Evolutionary conservation across 2,797 vertebrate species (phyloP).

Genomic region (Tragopan temminckii): DNA sequence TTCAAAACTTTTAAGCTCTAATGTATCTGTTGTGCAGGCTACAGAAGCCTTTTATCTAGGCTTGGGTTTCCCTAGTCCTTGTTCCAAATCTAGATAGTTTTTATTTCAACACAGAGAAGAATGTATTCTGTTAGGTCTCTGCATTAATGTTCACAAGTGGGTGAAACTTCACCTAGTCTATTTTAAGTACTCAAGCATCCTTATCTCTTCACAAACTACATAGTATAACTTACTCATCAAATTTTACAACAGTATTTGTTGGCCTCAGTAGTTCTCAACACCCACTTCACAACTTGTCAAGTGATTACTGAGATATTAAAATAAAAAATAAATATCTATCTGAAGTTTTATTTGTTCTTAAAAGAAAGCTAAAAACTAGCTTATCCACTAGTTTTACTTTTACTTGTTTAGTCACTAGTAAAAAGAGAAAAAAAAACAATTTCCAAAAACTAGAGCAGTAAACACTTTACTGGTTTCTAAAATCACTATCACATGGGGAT

Average conservation of each 20-base stretch:
- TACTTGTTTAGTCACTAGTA: neutral
- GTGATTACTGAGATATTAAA: neutral
- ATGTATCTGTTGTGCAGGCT: neutral
- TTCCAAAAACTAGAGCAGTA: fast-evolving
- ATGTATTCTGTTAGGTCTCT: neutral
- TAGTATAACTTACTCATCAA: conserved; percentile 17
- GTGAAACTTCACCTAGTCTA: neutral
- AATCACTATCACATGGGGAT: neutral
- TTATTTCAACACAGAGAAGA: neutral
- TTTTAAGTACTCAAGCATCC: neutral
- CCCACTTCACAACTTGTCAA: conserved; percentile 43
- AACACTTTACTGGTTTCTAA: neutral
- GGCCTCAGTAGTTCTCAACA: conserved; percentile 11
- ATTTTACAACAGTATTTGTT: conserved; percentile 39
- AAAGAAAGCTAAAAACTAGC: neutral
- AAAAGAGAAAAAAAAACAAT: neutral
- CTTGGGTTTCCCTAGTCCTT: neutral
- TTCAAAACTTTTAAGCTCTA: neutral
- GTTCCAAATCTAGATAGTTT: neutral
- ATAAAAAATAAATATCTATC: neutral
- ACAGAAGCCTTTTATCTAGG: neutral
- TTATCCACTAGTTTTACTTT: too few species aligned
- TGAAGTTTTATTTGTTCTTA: neutral
- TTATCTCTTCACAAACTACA: neutral
- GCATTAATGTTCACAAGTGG: neutral